A percentile compares a stretch with the other conserved stretches of the same genome.
These are phyloP conservation scores for Sesia apiformis DNA, from an alignment of 2,888 invertebrate species.

Conservation along the genomic window DNA sequence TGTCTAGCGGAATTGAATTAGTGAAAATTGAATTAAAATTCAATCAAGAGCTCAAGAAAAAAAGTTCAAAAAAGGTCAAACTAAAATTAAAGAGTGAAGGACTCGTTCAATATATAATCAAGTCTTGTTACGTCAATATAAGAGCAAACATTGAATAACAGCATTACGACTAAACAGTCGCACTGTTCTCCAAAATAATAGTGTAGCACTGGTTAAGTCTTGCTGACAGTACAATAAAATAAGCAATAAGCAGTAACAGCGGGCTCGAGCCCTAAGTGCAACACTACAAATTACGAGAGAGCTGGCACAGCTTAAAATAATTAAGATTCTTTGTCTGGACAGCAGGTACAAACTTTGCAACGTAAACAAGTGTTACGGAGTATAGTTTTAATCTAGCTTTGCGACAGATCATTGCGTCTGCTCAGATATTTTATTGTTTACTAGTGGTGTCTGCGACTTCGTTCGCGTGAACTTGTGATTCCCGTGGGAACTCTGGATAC, in stretches of 20 bases:
- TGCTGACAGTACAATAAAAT: constrained; percentile 65
- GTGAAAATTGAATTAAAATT: background rate
- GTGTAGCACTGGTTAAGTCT: constrained; percentile 15
- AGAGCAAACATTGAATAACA: constrained; percentile 54
- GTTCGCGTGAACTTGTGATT: too few relatives aligned
- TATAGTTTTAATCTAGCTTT: constrained; percentile 4
- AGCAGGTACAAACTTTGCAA: constrained; percentile 17
- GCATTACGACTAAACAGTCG: too few relatives aligned
- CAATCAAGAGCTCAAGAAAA: background rate
- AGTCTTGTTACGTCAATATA: constrained; percentile 4
- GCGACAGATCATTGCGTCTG: background rate
- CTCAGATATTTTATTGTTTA: too few relatives aligned
- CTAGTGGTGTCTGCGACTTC: too few relatives aligned
- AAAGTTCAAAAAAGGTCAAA: background rate
- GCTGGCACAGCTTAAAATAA: constrained; percentile 63
- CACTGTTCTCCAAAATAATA: constrained; percentile 67
- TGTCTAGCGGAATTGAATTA: background rate
- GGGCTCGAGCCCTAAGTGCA: constrained; percentile 23
- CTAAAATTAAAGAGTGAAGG: too few relatives aligned
- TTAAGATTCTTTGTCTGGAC: constrained; percentile 62
- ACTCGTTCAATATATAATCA: too few relatives aligned
- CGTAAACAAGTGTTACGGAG: background rate
- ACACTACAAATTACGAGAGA: constrained; percentile 48
- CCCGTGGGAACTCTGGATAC: too few relatives aligned
- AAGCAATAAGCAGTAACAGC: constrained; percentile 28